Evolutionary conservation across 35 echinoderm and acorn worm genomes (phyloP), one percentile per base, ranked within the genome.

Genomic region (Patiria miniata): DNA sequence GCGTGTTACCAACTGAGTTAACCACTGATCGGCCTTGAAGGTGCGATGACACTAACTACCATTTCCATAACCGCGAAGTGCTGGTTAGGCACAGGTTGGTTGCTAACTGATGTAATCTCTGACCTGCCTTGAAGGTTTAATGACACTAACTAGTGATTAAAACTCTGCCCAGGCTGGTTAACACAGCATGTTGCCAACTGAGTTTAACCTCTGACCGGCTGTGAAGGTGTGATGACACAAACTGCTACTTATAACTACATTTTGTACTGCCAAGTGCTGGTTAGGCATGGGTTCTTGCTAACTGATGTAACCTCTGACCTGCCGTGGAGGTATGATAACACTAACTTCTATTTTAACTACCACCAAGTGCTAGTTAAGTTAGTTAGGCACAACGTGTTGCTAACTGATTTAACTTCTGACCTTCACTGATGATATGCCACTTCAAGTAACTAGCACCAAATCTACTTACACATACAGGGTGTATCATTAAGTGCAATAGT

Each of bases 61-160:
- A n/a, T n/a, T n/a, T n/a, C n/a, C n/a, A n/a, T n/a, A n/a, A n/a
- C n/a, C n/a, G n/a, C n/a, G n/a, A n/a, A n/a, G n/a, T n/a, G n/a
- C n/a, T n/a, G n/a, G n/a, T n/a, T n/a, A 84, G 39, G 79, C 84
- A 33, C 85, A 94, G 95, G 95, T 97, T 69, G 38, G 91, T 6
- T 12, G n/a, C 3, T 69, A 18, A 36, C 17, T 69, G 61, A 28
- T 4, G 3, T 28, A 69, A 36, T 17, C 33, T 69, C 17, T 69
- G 61, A 23, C 61, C n/a, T 28, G 61, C 4, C 4, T 4, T 36
- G 61, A 69, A 69, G n/a, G 61, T 7, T 12, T 14, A 58, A 69
- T 69, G n/a, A 36, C 61, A 69, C 33, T 28, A 23, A 58, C 42
- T 47, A 47, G 4, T 47, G 42, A 4, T 47, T 4, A 4, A 47